Percentiles rank a stretch among this genome's conserved stretches.
These are phyloP conservation scores for Penaeus indicus DNA, from an alignment of 1,140 invertebrate genomes.

Conservation along the genomic window DNA sequence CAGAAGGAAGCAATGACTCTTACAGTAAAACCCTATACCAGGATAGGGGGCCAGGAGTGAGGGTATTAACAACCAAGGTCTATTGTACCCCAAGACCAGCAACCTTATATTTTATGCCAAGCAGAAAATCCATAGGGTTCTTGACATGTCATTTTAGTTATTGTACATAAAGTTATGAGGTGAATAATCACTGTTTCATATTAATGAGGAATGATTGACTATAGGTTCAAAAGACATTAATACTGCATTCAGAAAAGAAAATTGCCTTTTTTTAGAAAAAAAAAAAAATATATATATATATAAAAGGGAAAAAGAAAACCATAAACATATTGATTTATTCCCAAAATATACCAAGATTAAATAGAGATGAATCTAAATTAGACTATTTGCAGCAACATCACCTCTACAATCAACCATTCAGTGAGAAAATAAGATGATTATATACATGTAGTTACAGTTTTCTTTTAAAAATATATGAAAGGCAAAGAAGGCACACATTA, in stretches of 20 bases:
- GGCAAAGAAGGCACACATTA: constrained; percentile 40
- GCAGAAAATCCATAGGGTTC: neutral
- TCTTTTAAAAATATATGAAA: constrained; percentile 31
- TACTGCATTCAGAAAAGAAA: neutral
- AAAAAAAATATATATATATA: neutral
- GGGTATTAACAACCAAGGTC: neutral
- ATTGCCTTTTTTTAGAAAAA: neutral
- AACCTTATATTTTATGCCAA: constrained; percentile 4
- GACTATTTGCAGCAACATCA: neutral
- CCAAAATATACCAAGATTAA: neutral
- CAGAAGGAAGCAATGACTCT: constrained; percentile 14
- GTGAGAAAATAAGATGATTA: constrained; percentile 38
- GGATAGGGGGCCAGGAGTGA: constrained; percentile 47
- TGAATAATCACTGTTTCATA: constrained; percentile 23
- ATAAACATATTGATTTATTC: too few species aligned
- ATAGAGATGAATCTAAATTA: neutral
- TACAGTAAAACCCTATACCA: constrained; percentile 32
- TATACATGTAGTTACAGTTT: constrained; percentile 37
- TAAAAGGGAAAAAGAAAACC: neutral
- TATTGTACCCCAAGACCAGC: neutral
- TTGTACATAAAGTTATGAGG: constrained; percentile 18
- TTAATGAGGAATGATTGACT: constrained; percentile 43
- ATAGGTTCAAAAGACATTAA: constrained; percentile 16
- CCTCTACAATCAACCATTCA: constrained; percentile 46
- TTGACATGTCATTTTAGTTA: constrained; percentile 4